Base-by-base conservation (phyloP, 1,140 invertebrate species). In the Drosophila bifasciata region DNA sequence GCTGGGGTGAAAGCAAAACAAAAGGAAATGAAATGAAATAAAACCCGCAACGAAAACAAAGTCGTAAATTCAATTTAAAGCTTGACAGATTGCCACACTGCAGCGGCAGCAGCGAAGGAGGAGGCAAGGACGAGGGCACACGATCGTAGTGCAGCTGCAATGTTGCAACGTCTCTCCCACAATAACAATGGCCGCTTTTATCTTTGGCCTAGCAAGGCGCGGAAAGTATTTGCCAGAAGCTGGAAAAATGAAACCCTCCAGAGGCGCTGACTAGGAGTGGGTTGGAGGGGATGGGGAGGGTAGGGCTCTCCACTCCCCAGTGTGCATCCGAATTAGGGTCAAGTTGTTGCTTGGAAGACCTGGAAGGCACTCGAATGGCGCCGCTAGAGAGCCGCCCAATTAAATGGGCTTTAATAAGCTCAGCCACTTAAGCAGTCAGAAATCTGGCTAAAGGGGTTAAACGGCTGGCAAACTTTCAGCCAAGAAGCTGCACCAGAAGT, bases 1-100 rank as follows among this genome's bases (percentile, higher is more conserved):
- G 32, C 32, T 17, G 17, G 40, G 32, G 59, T 48, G 55, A 67
- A 56, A 76, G 64, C 28, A 72, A 67, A 76, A 69, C 28, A 72
- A 67, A 66, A 53, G 59, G 76, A 75, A 59, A 86, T 78, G 74
- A n/a, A n/a, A n/a, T n/a, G 19, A 88, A 86, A 88, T 77, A 81
- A 86, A 86, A 86, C 63, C 74, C 81, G 75, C 83, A 75, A 81
- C 83, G 81, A 86, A 86, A 86, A 86, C 81, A 86, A 86, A 86
- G 81, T 80, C 85, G 85, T 89, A 89, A 89, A 89, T 89, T 89
- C 79, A 89, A 89, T 89, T 89, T 89, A 89, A 89, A 89, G 85
- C 85, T 85, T 89, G 85, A 89, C 85, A 89, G 85, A 89, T 89
- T 89, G 85, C 85, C 73, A 89, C 61, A 77, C 45, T 68, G 83